Base-by-base conservation (phyloP, 2,888 invertebrate genomes). In the Nomada ruficornis region DNA sequence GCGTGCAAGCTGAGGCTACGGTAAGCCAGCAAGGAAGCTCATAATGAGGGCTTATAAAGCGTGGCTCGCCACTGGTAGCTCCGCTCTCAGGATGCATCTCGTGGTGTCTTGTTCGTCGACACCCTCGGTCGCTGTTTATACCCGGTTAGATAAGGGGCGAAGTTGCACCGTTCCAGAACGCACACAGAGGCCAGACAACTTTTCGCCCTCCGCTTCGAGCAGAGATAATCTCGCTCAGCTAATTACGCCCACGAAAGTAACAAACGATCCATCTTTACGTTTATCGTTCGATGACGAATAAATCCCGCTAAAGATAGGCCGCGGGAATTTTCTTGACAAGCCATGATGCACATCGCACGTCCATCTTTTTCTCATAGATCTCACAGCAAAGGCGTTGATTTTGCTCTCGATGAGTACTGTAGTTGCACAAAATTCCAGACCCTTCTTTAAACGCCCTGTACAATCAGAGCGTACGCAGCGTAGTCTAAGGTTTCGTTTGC, bases 81-180 rank as follows among this genome's bases (percentile, higher is more conserved):
- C 52, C 47, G 47, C 55, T 60, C 50, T 69, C 68, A 11, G 62
- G 44, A 64, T 36, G 65, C 79, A 54, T 80, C 79, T 65, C 42
- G 63, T 13, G 1, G 47, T 55, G 55, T 57, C 29, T 47, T 20
- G 42, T 55, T 60, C 63, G 63, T 42, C 50, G 36, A 54, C 71
- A 54, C n/a, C 52, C 62, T 18, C 29, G 26, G n/a, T 42, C 47
- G 36, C 80, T 42, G 65, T 67, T 67, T 47, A 50, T 55, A 67
- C 65, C 79, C 71, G 60, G 64, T 71, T 55, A 71, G 80, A 80
- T 80, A 79, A 79, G 80, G 62, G 29, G 54, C 65, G 57, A 70
- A 71, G 65, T 80, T 59, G 26, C n/a, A 18, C 26, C 54, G 65
- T 65, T 65, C 18, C 11, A 55, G 20, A 47, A 36, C 26, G 36